These are phyloP conservation scores for Sebastes aleutianus DNA, from an alignment of 2,797 vertebrate genomes.

Conservation along the genomic window DNA sequence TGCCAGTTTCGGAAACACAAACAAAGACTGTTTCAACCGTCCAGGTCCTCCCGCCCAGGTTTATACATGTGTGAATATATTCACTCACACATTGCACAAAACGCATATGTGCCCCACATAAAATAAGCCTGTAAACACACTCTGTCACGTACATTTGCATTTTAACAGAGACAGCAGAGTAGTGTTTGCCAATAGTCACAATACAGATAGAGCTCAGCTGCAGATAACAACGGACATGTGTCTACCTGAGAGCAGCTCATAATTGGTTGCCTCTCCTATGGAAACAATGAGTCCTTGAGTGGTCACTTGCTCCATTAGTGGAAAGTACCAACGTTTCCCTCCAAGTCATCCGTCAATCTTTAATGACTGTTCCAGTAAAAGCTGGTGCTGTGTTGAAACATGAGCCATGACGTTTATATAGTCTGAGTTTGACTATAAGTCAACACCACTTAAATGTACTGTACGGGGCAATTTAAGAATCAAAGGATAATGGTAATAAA, in stretches of 20 bases:
- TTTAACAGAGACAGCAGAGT: constrained; percentile 9
- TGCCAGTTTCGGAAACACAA: constrained; percentile 44
- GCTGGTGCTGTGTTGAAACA: constrained; percentile 61
- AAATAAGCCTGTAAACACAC: not conserved
- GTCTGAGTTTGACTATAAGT: constrained; percentile 52
- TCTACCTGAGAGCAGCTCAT: constrained; percentile 50
- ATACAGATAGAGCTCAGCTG: constrained; percentile 12
- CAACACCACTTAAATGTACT: constrained; percentile 14
- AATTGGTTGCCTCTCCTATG: constrained; percentile 45
- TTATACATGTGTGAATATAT: not conserved
- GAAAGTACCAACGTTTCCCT: constrained; percentile 68
- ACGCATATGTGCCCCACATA: not conserved
- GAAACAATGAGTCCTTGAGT: constrained; percentile 70
- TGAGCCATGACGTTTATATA: constrained; percentile 36
- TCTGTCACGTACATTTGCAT: not conserved
- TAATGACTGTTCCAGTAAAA: constrained; percentile 74
- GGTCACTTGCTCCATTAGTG: constrained; percentile 61
- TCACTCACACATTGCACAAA: not conserved
- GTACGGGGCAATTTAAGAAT: not conserved
- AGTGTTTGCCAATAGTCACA: not conserved
- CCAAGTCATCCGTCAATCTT: constrained; percentile 71
- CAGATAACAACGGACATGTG: constrained; percentile 34
- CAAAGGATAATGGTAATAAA: not conserved
- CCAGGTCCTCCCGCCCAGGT: not conserved
- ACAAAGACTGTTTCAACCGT: constrained; percentile 33